Percentiles rank a stretch among this genome's conserved stretches.
phyloP scores from a whole-genome alignment of 2,888 invertebrate species.

The Exephanes ischioxanthus region DNA sequence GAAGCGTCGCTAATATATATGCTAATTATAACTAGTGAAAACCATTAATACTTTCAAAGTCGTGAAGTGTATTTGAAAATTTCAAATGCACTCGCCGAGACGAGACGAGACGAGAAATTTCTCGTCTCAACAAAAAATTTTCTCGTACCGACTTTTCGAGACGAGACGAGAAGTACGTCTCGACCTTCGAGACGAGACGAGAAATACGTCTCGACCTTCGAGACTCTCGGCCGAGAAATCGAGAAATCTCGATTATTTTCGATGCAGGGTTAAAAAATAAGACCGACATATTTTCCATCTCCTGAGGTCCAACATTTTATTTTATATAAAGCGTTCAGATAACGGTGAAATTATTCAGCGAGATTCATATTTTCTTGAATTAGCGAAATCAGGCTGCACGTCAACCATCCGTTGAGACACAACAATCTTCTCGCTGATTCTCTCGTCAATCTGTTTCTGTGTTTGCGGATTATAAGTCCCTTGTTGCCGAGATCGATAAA shows the following conservation, averaged over 20 bases:
- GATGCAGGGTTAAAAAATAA: background rate
- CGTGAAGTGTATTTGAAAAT: too few species aligned
- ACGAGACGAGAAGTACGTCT: slow-evolving; percentile 13
- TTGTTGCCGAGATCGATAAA: slow-evolving; percentile 33
- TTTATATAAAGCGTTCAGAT: background rate
- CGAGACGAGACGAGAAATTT: too few species aligned
- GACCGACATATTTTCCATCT: background rate
- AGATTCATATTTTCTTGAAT: slow-evolving; percentile 13
- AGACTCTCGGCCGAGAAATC: slow-evolving; percentile 14
- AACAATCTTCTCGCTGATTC: slow-evolving; percentile 14
- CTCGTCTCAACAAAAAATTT: too few species aligned
- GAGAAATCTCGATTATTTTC: slow-evolving; percentile 13
- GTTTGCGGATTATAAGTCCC: slow-evolving; percentile 40
- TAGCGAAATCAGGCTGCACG: background rate
- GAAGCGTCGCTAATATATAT: too few species aligned
- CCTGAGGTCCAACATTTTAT: background rate
- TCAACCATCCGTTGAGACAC: slow-evolving; percentile 42
- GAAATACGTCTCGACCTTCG: background rate
- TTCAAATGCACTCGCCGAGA: too few species aligned
- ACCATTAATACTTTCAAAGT: too few species aligned
- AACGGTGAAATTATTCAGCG: background rate
- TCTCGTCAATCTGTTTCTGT: slow-evolving; percentile 17
- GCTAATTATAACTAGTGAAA: too few species aligned
- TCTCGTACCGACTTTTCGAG: background rate
- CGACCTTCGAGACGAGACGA: background rate